Percentiles rank a stretch among this genome's conserved stretches.
These are phyloP conservation scores for Opisthograptis luteolata DNA, from an alignment of 2,888 invertebrate genomes.

Conservation along the genomic window DNA sequence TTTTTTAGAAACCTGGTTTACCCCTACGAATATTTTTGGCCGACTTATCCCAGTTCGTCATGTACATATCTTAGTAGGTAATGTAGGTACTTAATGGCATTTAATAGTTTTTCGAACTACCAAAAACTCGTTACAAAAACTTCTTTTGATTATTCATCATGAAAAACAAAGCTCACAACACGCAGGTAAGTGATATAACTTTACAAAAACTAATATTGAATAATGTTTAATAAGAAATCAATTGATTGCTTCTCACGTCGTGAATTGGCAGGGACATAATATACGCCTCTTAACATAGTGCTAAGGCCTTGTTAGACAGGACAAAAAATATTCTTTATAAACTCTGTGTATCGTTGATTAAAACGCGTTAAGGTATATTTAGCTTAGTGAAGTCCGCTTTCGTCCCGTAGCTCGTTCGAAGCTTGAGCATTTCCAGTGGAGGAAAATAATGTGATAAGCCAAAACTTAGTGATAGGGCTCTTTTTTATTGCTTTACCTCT, in stretches of 20 bases:
- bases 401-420: too few relatives aligned
- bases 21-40: too few relatives aligned
- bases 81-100: neutral
- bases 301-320: conserved; percentile 11
- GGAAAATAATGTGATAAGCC: too few relatives aligned
- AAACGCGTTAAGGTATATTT: too few relatives aligned
- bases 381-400: too few relatives aligned
- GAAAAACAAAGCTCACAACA: conserved; percentile 20
- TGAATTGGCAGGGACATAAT: conserved; percentile 38
- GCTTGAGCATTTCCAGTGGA: too few relatives aligned
- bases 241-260: conserved; percentile 31
- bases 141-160: conserved; percentile 25
- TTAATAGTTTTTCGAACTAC: neutral
- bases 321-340: neutral
- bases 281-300: conserved; percentile 27
- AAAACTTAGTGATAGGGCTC: too few relatives aligned
- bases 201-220: conserved; percentile 36
- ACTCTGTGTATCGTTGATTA: too few relatives aligned
- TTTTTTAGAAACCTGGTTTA: too few relatives aligned
- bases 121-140: neutral
- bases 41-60: too few relatives aligned
- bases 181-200: conserved; percentile 31
- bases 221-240: conserved; percentile 37
- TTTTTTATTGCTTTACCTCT: too few relatives aligned
- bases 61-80: too few relatives aligned